phyloP scores from a whole-genome alignment of 2,888 invertebrate species.

The Drosophila dives region DNA sequence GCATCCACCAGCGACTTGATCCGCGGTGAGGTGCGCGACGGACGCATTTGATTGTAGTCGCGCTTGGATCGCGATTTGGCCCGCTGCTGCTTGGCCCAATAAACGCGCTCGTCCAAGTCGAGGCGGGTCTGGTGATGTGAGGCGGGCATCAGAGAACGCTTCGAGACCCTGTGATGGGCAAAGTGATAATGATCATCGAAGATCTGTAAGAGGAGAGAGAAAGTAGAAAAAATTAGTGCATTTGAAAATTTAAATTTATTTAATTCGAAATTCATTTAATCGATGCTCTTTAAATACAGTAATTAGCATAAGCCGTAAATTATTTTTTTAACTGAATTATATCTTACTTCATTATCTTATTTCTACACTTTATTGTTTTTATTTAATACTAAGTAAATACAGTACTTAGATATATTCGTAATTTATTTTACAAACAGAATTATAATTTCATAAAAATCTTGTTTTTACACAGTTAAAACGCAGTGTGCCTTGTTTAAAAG shows the following conservation, averaged over 20 bases:
- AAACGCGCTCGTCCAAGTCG: conserved; percentile 90
- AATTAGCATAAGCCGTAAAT: not conserved
- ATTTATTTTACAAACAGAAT: not conserved
- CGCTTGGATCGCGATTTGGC: conserved; percentile 92
- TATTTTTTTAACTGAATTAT: not conserved
- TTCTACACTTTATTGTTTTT: not conserved
- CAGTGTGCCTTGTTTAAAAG: not conserved
- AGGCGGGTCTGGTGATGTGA: conserved; percentile 89
- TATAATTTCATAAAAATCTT: not conserved
- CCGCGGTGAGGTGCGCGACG: conserved; percentile 79
- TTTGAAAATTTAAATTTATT: not conserved
- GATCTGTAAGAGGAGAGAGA: conserved; percentile 88
- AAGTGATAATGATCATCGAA: conserved; percentile 94
- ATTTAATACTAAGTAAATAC: not conserved
- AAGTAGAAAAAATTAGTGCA: not conserved
- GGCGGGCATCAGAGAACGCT: conserved; percentile 91
- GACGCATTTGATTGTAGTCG: conserved; percentile 88
- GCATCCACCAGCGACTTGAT: conserved; percentile 76
- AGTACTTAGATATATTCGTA: not conserved
- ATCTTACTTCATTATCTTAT: not conserved
- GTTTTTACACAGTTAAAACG: not conserved
- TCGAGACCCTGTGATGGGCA: conserved; percentile 91
- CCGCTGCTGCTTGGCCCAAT: conserved; percentile 93
- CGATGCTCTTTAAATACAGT: too few relatives aligned
- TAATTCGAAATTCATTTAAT: not conserved